Evolutionary conservation across 2,113 vertebrate genomes (phyloP).

Genomic region (Gobio gobio): DNA sequence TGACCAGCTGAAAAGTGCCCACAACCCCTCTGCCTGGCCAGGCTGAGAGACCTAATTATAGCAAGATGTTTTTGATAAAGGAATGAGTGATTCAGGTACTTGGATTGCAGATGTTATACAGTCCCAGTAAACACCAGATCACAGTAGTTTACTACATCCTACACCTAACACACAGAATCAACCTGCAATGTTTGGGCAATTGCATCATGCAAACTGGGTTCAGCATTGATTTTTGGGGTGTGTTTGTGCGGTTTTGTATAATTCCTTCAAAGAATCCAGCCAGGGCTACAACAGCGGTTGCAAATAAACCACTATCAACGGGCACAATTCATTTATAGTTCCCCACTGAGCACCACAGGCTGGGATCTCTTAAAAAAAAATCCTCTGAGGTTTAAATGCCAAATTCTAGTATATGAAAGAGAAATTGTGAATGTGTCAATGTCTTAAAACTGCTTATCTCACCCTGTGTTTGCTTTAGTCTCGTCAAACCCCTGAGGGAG

Average conservation of each 20-base stretch:
- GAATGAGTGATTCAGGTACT: neutral
- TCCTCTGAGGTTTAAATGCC: neutral
- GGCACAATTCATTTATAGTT: neutral
- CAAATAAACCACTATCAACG: neutral
- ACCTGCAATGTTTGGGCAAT: neutral
- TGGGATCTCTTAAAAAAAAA: neutral
- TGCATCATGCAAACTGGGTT: neutral
- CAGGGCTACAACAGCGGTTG: neutral
- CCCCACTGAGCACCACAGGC: neutral
- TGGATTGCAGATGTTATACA: neutral
- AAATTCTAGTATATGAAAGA: neutral
- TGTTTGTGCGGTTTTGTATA: neutral
- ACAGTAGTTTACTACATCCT: neutral
- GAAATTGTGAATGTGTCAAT: neutral
- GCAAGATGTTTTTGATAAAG: neutral
- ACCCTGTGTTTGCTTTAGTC: slow-evolving; percentile 71
- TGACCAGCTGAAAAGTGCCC: neutral
- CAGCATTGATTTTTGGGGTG: neutral
- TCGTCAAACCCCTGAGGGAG: slow-evolving; percentile 88
- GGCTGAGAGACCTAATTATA: too few species aligned
- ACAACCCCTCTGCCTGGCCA: too few species aligned
- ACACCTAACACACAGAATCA: neutral
- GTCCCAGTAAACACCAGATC: neutral
- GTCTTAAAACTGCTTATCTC: neutral
- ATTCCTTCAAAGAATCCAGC: neutral